phyloP scores from a whole-genome alignment of 2,113 vertebrate genomes.

The Phyllostomus hastatus region DNA sequence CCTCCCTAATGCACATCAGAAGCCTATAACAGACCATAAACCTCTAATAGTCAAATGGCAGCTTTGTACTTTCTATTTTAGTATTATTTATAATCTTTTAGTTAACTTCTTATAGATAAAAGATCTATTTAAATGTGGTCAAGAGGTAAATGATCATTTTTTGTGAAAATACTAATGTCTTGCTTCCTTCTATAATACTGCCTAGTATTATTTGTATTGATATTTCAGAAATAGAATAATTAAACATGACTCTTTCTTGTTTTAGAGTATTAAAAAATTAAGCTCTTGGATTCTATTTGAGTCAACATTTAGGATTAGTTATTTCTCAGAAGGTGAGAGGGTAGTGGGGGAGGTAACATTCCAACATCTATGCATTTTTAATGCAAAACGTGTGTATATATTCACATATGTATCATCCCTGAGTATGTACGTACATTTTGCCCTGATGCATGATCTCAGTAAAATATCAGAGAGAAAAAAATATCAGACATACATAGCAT shows the following conservation, averaged over 20 bases:
- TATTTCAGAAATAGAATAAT: conserved; percentile 78
- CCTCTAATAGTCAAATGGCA: neutral
- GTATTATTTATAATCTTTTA: conserved; percentile 68
- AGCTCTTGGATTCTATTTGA: conserved; percentile 70
- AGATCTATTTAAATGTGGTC: conserved; percentile 71
- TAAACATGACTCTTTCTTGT: conserved; percentile 73
- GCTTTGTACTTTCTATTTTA: conserved; percentile 46
- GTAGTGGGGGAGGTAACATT: conserved; percentile 28
- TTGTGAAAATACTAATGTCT: neutral
- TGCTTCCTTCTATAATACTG: conserved; percentile 60
- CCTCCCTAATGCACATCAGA: neutral
- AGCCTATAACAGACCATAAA: neutral
- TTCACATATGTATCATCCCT: conserved; percentile 12
- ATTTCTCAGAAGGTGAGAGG: conserved; percentile 60
- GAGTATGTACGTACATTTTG: conserved; percentile 47
- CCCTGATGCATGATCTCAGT: conserved; percentile 78
- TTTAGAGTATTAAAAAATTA: conserved; percentile 64
- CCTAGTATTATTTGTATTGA: conserved; percentile 61
- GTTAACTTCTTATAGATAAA: conserved; percentile 63
- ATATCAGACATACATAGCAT: conserved; percentile 87
- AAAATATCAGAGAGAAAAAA: conserved; percentile 86
- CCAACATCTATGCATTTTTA: conserved; percentile 63
- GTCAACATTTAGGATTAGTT: conserved; percentile 65
- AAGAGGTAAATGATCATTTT: neutral
- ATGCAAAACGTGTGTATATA: conserved; percentile 38